These are phyloP conservation scores for Anarsia innoxiella DNA, from an alignment of 2,888 invertebrate species.

Conservation along the genomic window DNA sequence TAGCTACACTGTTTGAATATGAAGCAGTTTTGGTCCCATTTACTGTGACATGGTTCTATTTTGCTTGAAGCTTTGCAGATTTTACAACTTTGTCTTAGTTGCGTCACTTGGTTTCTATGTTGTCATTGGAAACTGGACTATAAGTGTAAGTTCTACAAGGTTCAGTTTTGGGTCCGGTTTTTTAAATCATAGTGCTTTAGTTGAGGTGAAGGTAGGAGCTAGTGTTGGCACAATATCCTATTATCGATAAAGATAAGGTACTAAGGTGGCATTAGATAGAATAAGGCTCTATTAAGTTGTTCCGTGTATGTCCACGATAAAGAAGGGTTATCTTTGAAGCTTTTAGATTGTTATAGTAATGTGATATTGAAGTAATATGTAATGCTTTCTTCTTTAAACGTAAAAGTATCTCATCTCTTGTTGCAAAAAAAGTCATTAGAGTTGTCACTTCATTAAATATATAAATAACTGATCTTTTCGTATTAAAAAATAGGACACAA, in stretches of 20 bases:
- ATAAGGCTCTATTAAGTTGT: constrained; percentile 58
- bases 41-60: constrained; percentile 45
- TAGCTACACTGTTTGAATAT: constrained; percentile 48
- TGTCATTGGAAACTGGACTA: constrained; percentile 16
- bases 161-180: constrained; percentile 14
- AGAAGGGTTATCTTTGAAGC: constrained; percentile 14
- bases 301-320: constrained; percentile 24
- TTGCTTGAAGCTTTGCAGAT: constrained; percentile 34
- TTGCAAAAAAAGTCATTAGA: no score
- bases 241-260: constrained; percentile 56
- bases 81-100: constrained; percentile 35
- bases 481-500: no score
- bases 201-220: constrained; percentile 25
- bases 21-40: constrained; percentile 35
- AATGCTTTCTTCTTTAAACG: no score
- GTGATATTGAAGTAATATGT: no score
- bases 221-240: constrained; percentile 50
- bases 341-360: no score
- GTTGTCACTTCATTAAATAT: no score
- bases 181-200: constrained; percentile 14
- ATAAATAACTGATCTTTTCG: no score
- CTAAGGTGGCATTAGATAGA: constrained; percentile 46
- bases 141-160: not conserved
- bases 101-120: constrained; percentile 6
- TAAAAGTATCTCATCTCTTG: no score